Evolutionary conservation across 2,113 vertebrate species (phyloP), one percentile per base, ranked within the genome.

Genomic region (Notothenia rossii): DNA sequence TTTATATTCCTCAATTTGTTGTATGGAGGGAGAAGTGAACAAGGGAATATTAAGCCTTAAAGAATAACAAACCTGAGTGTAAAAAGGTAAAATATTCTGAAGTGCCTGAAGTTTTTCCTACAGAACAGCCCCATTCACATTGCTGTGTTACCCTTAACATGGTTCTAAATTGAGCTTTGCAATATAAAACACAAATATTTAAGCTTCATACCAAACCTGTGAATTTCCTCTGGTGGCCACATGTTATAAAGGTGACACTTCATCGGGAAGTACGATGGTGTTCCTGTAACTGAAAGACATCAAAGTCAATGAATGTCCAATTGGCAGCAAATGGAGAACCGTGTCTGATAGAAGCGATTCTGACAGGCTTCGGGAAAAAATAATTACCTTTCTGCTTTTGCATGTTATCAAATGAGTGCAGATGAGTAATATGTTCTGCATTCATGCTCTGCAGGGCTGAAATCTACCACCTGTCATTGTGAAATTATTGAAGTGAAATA

Each of bases 191-290:
- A 40, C 1, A 1, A 6, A 40, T 40, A 40, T 46, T 3, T 5
- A 8, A 49, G 40, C 18, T 49, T 33, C 12, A 49, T 18, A 56
- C 4, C 36, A 55, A 72, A 68, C 67, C 55, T 79, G 60, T 0
- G 10, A 96, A 96, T 67, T 96, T 96, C 85, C 96, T 95, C 95
- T 33, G 20, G 59, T 55, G 70, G 54, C 70, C 53, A 36, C 17
- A 12, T 62, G 46, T 50, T 53, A 29, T 51, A 53, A 94, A 96
- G 71, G 96, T 96, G 80, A 55, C 96, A 98, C 49, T 92, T 96
- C 95, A 63, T 96, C 96, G 68, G 96, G 96, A 70, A 97, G 92
- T 40, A 98, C 96, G 61, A 97, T 98, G 36, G 36, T 95, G 90
- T 7, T 96, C 94, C 96, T 97, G 89, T 12, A 67, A 83, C 61